Evolutionary conservation across 2,888 invertebrate genomes (phyloP), one percentile per base, ranked within the genome.

Genomic region (Ennomos fuscantarius): DNA sequence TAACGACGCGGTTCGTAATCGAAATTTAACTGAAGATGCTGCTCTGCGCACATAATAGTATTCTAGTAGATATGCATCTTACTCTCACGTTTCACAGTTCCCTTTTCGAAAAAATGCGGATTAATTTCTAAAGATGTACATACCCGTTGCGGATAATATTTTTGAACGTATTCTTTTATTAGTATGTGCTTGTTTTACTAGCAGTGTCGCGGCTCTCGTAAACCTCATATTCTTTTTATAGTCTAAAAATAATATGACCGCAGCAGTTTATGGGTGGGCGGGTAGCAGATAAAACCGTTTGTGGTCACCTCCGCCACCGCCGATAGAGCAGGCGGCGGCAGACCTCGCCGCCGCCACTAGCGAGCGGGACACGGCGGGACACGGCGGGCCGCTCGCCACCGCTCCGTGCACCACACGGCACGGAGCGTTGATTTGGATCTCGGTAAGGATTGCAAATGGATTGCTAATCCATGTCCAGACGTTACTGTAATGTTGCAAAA

Each of bases 1-100:
- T 9, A 0, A 39, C 1, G 15, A 44, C 40, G 35, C 24, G 36
- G 31, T 35, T 13, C 43, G 10, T 39, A 37, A 54, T 56, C 53
- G 56, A 48, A 57, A 61, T 57, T 53, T 41, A 58, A 60, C 49
- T 47, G 56, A 48, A 68, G 45, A 58, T 36, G 58, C 60, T 52
- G 56, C 56, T 62, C 60, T 59, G 45, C 55, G 60, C 58, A 44
- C 55, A 58, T 68, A 65, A 67, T 67, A 56, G 45, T 66, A 37
- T 47, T 37, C 40, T 47, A 15, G 60, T n/a, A n/a, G n/a, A n/a
- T 46, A 50, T 57, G 56, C 48, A 52, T 31, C 39, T 57, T 60
- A 51, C 24, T 50, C 43, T 48, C 52, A 32, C 52, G 41, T 31
- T 41, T n/a, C 31, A 34, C 32, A 12, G 6, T 5, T 2, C 5